These are phyloP conservation scores for Poecilia latipinna DNA, from an alignment of 2,113 vertebrate genomes.

Conservation along the genomic window DNA sequence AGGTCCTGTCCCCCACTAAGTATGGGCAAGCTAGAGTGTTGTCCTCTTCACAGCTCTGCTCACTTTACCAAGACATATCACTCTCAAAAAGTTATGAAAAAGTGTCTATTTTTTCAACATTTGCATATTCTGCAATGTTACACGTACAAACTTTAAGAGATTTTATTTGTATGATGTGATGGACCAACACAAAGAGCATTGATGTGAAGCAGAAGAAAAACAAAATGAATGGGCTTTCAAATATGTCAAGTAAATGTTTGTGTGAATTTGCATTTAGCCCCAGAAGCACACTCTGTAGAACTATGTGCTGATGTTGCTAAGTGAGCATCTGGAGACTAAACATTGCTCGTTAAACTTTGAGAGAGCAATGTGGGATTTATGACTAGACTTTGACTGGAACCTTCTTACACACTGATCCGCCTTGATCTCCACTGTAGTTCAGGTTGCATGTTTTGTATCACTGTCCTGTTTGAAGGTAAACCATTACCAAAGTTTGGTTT, in stretches of 20 bases:
- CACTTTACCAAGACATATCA: conserved; percentile 7
- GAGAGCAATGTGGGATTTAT: not conserved
- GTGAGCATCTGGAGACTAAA: no score
- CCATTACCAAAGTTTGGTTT: no score
- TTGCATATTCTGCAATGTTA: not conserved
- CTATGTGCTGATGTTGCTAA: not conserved
- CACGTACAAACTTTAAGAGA: not conserved
- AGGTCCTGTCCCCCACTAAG: conserved; percentile 41
- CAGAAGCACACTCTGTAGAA: not conserved
- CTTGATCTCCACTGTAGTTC: not conserved
- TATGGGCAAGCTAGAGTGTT: conserved; percentile 22
- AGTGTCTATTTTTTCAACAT: not conserved
- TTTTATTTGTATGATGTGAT: not conserved
- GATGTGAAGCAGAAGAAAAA: not conserved
- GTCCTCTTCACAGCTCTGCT: conserved; percentile 1
- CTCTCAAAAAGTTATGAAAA: not conserved
- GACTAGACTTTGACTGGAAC: not conserved
- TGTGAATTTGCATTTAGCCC: not conserved
- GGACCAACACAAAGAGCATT: not conserved
- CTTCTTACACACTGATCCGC: not conserved
- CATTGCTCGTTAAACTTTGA: not conserved
- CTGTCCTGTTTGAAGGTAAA: no score
- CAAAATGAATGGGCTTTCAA: not conserved
- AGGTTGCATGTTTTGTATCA: no score
- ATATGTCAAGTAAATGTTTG: not conserved